Conservation (phyloP, 2,113 vertebrate species). For the Uropsilus gracilis region DNA sequence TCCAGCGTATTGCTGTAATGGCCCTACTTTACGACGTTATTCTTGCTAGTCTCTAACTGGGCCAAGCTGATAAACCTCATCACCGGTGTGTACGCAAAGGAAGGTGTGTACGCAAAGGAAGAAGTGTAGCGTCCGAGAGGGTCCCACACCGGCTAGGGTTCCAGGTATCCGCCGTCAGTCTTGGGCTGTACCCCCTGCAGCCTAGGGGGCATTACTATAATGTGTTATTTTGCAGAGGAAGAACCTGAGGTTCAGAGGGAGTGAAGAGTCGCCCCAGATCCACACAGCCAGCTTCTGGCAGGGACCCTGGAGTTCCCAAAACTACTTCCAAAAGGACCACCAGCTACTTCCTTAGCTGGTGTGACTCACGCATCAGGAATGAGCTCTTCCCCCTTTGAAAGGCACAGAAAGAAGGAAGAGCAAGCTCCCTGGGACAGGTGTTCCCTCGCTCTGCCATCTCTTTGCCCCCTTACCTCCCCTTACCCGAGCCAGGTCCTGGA, state of each 20-base stretch:
- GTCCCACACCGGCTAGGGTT: not conserved
- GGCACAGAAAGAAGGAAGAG: not conserved
- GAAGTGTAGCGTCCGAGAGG: not conserved
- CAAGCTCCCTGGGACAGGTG: not conserved
- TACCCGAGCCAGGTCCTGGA: not conserved
- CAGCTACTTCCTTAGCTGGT: conserved; percentile 17
- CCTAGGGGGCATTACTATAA: not conserved
- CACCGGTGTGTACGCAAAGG: not conserved
- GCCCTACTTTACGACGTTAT: not conserved
- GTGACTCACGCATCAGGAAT: not conserved
- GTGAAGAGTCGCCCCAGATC: not conserved
- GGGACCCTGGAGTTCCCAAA: not conserved
- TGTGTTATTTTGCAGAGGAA: not conserved
- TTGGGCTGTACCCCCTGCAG: not conserved
- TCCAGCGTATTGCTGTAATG: not conserved
- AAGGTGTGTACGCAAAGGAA: not conserved
- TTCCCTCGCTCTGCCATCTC: not conserved
- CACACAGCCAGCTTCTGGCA: not conserved
- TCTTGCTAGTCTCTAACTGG: not conserved
- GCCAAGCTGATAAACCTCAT: not conserved
- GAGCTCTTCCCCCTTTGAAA: not conserved
- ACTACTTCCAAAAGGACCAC: not conserved
- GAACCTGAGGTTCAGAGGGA: not conserved
- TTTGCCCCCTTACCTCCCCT: not conserved
- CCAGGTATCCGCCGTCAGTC: not conserved